A percentile compares a stretch with the other conserved stretches of the same genome.
phyloP scores from a whole-genome alignment of 2,888 invertebrate species.

The Rhodophaea formosa region DNA sequence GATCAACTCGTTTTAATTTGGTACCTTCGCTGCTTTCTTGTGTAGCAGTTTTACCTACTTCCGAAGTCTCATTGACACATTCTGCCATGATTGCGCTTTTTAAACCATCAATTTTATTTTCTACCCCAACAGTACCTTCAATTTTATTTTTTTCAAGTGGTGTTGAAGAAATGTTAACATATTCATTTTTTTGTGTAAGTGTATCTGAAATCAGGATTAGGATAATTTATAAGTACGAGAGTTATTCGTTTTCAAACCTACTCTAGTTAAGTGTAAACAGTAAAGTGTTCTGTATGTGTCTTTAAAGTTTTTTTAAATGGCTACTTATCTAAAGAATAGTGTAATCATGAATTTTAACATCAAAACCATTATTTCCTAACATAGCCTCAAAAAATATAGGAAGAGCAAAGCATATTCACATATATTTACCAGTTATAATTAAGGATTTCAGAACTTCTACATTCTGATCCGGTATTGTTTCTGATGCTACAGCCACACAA shows the following conservation, averaged over 20 bases:
- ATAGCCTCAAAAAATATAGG: neutral
- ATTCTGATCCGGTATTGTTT: neutral
- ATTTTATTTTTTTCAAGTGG: neutral
- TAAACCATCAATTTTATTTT: neutral
- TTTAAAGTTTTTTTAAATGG: no score
- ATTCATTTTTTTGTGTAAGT: constrained; percentile 2
- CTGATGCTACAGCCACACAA: neutral
- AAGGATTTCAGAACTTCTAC: neutral
- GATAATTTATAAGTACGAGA: neutral
- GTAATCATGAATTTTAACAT: no score
- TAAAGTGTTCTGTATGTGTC: no score
- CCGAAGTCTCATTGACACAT: no score
- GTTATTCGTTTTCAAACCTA: no score
- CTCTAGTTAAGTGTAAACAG: neutral
- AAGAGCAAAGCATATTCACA: neutral
- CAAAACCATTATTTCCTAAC: no score
- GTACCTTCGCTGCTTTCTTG: no score
- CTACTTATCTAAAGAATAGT: no score
- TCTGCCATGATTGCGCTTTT: no score
- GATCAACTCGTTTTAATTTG: no score
- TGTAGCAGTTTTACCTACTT: no score
- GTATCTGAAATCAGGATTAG: constrained; percentile 3
- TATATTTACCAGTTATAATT: neutral
- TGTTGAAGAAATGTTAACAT: neutral
- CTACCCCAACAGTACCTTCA: neutral